Base-by-base conservation (phyloP, 2,797 vertebrate genomes). In the Adrianichthys oophorus region DNA sequence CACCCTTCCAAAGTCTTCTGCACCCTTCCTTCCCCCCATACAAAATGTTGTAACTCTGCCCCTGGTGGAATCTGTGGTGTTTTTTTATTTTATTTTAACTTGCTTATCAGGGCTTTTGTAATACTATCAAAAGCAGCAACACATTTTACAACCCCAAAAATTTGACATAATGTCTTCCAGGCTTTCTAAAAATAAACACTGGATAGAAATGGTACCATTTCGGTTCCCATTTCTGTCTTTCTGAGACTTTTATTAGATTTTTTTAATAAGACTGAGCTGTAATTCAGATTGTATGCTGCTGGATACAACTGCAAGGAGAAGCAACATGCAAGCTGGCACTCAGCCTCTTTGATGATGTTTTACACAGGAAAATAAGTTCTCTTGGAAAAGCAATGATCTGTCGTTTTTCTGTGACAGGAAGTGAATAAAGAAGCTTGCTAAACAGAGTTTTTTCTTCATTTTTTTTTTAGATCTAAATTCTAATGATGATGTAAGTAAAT, bases 321-420 rank as follows among this genome's bases (percentile, higher is more conserved):
- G 55, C 55, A 69, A 54, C 46, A 41, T 40, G 44, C 44, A 56
- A 62, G 37, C 41, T 23, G 41, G 45, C 46, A 23, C 43, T 41
- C 41, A 29, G 52, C 47, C 52, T 56, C 54, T 61, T 79, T 85
- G 68, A 86, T 82, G 52, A 48, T 84, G 63, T 79, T 82, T 75
- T 79, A 53, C 80, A 68, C 65, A 32, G 52, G 66, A 63, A 72
- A 80, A 76, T 68, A 81, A 64, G 60, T 61, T 56, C 73, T 79
- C 48, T 75, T 60, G 21, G 12, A 15, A 78, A 67, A 74, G 72
- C 85, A 84, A 76, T 63, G 65, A 68, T 13, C 70, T 82, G 78
- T 58, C 83, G 80, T 80, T 18, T 45, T 15, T 88, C 68, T 72
- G 74, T 83, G 77, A 84, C 79, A 78, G 23, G 40, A 57, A 63